phyloP scores from a whole-genome alignment of 2,113 vertebrate genomes.

The Caloenas nicobarica region DNA sequence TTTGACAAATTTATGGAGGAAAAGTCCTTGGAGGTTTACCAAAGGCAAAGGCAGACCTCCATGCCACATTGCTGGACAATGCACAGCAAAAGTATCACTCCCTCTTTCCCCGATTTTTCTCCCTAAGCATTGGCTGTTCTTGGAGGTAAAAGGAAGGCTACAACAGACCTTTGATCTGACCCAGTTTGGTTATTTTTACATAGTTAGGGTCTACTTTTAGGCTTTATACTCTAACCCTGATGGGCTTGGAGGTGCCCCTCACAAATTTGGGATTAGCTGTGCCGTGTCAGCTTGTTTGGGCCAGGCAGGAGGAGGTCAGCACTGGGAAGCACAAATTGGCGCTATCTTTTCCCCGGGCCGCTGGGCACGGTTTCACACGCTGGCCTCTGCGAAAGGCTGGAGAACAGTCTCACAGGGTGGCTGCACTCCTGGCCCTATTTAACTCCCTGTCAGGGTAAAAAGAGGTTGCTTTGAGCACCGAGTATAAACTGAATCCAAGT shows the following conservation, averaged over 20 bases:
- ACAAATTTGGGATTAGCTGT: not conserved
- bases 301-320: not conserved
- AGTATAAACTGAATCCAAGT: not conserved
- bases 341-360: accelerated
- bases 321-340: not conserved
- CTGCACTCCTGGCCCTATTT: not conserved
- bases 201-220: not conserved
- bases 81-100: not conserved
- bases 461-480: not conserved
- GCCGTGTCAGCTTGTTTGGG: not conserved
- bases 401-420: not conserved
- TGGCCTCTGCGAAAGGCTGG: not conserved
- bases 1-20: conserved; percentile 36
- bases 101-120: not conserved
- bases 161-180: not conserved
- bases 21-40: conserved; percentile 47
- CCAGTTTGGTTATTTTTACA: not conserved
- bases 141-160: not conserved
- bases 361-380: accelerated
- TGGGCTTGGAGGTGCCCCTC: not conserved
- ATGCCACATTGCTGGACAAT: not conserved
- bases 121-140: not conserved
- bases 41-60: conserved; percentile 23
- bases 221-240: not conserved
- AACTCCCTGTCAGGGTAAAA: not conserved